Conservation (phyloP, 2,888 invertebrate species). For the Sclerodermus sp. region DNA sequence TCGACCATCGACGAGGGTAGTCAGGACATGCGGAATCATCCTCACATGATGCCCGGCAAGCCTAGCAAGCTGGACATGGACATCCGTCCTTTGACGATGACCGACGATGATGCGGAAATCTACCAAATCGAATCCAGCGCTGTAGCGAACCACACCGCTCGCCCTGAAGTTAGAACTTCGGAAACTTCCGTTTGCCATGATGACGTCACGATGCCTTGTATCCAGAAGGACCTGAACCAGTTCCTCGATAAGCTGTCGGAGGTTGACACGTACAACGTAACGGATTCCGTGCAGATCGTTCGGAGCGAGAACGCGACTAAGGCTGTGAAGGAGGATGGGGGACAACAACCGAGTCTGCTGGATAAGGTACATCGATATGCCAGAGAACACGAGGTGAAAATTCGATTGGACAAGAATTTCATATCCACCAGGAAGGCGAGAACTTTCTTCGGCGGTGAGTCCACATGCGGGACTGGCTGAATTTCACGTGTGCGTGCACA, state of each 20-base stretch:
- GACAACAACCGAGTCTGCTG: conserved; percentile 60
- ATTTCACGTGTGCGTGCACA: background rate
- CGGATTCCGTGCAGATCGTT: conserved; percentile 62
- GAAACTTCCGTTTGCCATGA: conserved; percentile 13
- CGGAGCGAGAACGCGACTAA: conserved; percentile 24
- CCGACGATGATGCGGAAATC: conserved; percentile 50
- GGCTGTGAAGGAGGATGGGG: conserved; percentile 24
- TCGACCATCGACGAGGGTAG: background rate
- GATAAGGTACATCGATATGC: conserved; percentile 65
- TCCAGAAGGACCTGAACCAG: conserved; percentile 56
- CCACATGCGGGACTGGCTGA: background rate
- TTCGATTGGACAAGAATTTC: conserved; percentile 65
- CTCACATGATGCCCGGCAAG: conserved; percentile 30
- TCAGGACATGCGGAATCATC: conserved; percentile 15
- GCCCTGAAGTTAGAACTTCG: conserved; percentile 10
- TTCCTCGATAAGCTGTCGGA: conserved; percentile 64
- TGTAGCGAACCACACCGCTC: conserved; percentile 49
- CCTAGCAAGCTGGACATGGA: conserved; percentile 50
- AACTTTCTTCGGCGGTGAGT: conserved; percentile 55
- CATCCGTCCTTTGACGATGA: conserved; percentile 36
- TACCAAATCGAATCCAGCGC: conserved; percentile 60
- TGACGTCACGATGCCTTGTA: conserved; percentile 32
- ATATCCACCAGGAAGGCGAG: conserved; percentile 41
- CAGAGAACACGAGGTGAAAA: conserved; percentile 65
- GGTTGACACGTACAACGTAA: conserved; percentile 62